Evolutionary conservation across 2,113 vertebrate genomes (phyloP), one percentile per base, ranked within the genome.

Genomic region (Antennarius striatus): DNA sequence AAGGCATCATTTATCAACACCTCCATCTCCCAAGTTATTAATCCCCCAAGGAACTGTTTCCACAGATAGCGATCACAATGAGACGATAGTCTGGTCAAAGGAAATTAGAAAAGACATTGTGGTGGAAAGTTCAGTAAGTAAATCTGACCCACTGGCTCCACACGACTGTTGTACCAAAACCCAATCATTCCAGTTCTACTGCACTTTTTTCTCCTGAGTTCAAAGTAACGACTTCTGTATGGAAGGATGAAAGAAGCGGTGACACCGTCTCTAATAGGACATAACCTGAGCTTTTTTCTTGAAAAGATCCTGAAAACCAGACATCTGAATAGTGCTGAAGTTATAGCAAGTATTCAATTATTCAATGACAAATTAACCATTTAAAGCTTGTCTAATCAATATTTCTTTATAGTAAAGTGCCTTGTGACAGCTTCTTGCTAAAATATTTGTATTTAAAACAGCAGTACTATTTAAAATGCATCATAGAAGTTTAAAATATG

Each of bases 81-180:
- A 55, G 68, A 83, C 30, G 45, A 59, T 61, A 78, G 56, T 68
- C 77, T 66, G 61, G 71, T 67, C 49, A 71, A 67, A 86, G 83
- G 77, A 87, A 90, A 88, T 87, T 59, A 80, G 73, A 89, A 72
- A 75, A 65, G 67, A 85, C 56, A 17, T 22, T 12, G 55, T 47
- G 48, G 47, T 39, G 42, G 60, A 66, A 75, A 73, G 75, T 73
- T 85, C 65, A 63, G 49, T 57, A 15, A 67, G 70, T 63, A 68
- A 32, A 77, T 66, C 40, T 59, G 69, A 77, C 50, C 73, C 56
- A 43, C 10, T 63, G 22, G 42, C 0, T 17, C 16, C 13, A 39
- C 52, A 63, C 49, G 51, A 1, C 4, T 32, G 65, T 39, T 47
- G 49, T 42, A 48, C 57, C 13, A 51, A 69, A 71, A 59, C 40